Percentiles rank a stretch among this genome's conserved stretches.
Conservation (phyloP, 2,888 invertebrate species). For the Orchesellides sinensis region DNA sequence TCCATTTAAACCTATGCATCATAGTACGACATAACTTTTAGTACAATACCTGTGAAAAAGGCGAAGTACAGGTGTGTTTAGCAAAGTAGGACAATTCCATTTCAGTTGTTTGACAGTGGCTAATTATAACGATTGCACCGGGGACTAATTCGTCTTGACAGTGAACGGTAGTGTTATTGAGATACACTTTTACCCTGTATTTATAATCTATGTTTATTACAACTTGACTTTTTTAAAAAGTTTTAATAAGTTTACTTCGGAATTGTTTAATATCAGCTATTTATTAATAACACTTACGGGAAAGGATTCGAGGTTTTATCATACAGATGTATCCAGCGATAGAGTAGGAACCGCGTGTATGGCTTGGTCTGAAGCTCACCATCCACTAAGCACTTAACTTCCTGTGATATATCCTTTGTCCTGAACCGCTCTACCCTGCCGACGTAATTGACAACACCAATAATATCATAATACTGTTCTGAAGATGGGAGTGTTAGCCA, state of each 20-base stretch:
- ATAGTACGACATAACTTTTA: background rate
- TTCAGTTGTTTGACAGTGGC: conserved; percentile 18
- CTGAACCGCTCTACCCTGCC: conserved; percentile 28
- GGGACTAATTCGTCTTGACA: conserved; percentile 2
- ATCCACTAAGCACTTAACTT: conserved; percentile 9
- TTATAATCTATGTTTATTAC: background rate
- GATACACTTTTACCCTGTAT: conserved; percentile 26
- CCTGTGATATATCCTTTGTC: background rate
- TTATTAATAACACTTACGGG: conserved; percentile 1
- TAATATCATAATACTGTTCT: conserved; percentile 17
- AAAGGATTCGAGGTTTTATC: conserved; percentile 10
- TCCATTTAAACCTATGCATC: background rate
- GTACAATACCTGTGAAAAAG: conserved; percentile 16
- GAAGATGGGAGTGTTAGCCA: background rate
- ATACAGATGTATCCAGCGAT: conserved; percentile 20
- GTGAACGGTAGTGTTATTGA: background rate
- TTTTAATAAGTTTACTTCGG: background rate
- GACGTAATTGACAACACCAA: conserved; percentile 31
- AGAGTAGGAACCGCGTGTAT: background rate
- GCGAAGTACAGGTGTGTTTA: background rate
- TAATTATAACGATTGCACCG: conserved; percentile 25
- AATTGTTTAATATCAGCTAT: background rate
- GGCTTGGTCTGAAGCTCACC: background rate
- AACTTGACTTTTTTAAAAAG: background rate
- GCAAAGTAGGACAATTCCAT: too few relatives aligned